Conservation (phyloP, 2,797 vertebrate genomes). For the Nannoperca australis region DNA sequence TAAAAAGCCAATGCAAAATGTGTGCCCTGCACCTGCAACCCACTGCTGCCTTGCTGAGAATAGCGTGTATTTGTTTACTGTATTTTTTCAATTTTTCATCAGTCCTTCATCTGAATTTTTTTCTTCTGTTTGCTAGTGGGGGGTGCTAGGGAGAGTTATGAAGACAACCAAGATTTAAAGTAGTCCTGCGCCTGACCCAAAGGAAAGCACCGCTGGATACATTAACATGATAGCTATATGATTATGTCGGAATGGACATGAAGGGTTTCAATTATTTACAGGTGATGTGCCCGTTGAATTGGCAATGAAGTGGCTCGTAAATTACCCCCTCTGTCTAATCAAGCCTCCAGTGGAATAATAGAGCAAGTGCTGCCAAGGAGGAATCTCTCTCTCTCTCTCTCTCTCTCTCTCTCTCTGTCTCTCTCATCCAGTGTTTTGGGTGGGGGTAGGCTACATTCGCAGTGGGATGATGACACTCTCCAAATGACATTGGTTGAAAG, state of each 20-base stretch:
- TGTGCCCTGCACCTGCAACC: slow-evolving; percentile 40
- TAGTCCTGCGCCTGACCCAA: slow-evolving; percentile 71
- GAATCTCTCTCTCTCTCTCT: slow-evolving; percentile 31
- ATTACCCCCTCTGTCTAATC: slow-evolving; percentile 84
- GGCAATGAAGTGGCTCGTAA: slow-evolving; percentile 84
- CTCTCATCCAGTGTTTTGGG: slow-evolving; percentile 54
- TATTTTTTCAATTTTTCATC: slow-evolving; percentile 61
- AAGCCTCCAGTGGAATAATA: slow-evolving; percentile 83
- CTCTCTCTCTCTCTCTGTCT: no score
- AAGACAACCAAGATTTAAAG: slow-evolving; percentile 75
- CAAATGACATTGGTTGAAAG: slow-evolving; percentile 82
- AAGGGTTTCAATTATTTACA: slow-evolving; percentile 88
- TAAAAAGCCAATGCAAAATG: slow-evolving; percentile 54
- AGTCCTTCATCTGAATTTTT: slow-evolving; percentile 60
- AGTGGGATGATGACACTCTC: slow-evolving; percentile 73
- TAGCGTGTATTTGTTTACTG: slow-evolving; percentile 57
- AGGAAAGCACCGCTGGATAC: slow-evolving; percentile 70
- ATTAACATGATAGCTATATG: slow-evolving; percentile 83
- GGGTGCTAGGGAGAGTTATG: slow-evolving; percentile 65
- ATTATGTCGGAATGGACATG: slow-evolving; percentile 85
- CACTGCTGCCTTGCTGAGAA: slow-evolving; percentile 21
- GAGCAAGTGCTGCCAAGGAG: slow-evolving; percentile 71
- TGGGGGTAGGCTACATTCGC: slow-evolving; percentile 58
- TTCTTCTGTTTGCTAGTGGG: slow-evolving; percentile 58
- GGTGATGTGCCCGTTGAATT: slow-evolving; percentile 86